Percentiles rank a stretch among this genome's conserved stretches.
Evolutionary conservation across 2,113 vertebrate species (phyloP).

Genomic region (Corvus moneduloides): DNA sequence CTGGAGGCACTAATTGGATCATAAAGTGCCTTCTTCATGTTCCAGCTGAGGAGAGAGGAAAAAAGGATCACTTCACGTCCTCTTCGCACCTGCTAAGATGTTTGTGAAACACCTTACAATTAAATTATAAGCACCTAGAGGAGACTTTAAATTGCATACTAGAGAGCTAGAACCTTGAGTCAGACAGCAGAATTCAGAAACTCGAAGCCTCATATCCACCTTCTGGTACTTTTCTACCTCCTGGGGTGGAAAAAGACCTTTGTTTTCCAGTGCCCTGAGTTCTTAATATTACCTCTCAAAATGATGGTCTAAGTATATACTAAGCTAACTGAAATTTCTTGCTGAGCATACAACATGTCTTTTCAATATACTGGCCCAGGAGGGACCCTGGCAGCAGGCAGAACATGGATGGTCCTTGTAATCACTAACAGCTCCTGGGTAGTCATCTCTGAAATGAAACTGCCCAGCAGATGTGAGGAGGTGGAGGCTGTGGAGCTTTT

Average conservation of each 20-base stretch:
- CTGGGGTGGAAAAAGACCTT: background rate
- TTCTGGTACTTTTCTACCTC: background rate
- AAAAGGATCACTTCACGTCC: conserved; percentile 45
- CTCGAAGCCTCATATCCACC: background rate
- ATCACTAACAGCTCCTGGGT: background rate
- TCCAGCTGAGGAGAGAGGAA: conserved; percentile 50
- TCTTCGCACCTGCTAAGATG: conserved; percentile 52
- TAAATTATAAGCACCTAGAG: conserved; percentile 56
- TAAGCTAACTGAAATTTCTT: conserved; percentile 4
- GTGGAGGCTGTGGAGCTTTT: background rate
- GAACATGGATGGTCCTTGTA: background rate
- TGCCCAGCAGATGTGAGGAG: background rate
- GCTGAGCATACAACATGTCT: background rate
- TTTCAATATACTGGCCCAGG: background rate
- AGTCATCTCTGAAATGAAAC: conserved; percentile 8
- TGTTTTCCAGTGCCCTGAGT: background rate
- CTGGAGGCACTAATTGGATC: conserved; percentile 66
- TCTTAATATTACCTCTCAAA: conserved; percentile 3
- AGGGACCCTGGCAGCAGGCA: background rate
- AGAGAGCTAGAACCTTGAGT: conserved; percentile 31
- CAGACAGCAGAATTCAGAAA: background rate
- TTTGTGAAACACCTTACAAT: conserved; percentile 58
- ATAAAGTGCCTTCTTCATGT: conserved; percentile 64
- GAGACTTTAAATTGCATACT: conserved; percentile 37
- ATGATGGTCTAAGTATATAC: background rate